phyloP scores from a whole-genome alignment of 2,797 vertebrate species.

The Danionella dracula region DNA sequence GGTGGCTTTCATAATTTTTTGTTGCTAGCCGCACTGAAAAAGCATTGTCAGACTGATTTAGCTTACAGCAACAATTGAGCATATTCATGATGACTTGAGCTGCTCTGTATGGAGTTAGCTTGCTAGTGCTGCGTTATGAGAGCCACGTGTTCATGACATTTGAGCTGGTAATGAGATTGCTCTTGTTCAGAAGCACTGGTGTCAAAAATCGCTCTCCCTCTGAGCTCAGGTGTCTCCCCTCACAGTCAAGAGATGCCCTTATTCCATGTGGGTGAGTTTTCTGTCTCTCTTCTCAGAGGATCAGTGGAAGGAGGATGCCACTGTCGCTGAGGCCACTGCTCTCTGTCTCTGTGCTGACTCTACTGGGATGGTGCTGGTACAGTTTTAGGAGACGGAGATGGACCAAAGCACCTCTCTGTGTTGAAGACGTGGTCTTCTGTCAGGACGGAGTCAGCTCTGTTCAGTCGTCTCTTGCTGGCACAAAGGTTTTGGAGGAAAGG shows the following conservation, averaged over 20 bases:
- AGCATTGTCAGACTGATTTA: too few species aligned
- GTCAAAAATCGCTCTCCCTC: constrained; percentile 3
- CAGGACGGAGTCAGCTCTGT: background rate
- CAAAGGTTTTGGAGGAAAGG: background rate
- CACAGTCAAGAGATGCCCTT: constrained; percentile 5
- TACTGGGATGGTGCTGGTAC: constrained; percentile 79
- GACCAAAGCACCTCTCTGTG: background rate
- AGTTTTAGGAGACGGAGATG: constrained; percentile 65
- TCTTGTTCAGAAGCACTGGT: constrained; percentile 12
- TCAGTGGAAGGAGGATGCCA: constrained; percentile 59
- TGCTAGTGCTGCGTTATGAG: background rate
- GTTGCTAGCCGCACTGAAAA: too few species aligned
- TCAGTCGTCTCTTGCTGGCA: background rate
- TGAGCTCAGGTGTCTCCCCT: background rate
- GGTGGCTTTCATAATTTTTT: too few species aligned
- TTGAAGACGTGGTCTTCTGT: background rate
- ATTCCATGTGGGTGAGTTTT: background rate
- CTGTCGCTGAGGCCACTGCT: constrained; percentile 60
- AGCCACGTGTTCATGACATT: constrained; percentile 1
- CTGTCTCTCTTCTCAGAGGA: background rate
- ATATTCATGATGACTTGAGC: too few species aligned
- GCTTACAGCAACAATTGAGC: too few species aligned
- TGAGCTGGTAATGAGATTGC: constrained; percentile 24
- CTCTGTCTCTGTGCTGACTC: constrained; percentile 64
- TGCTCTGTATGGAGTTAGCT: too few species aligned